Evolutionary conservation across 64 coral and sea anemone species (phyloP).

Genomic region (Stylophora pistillata): DNA sequence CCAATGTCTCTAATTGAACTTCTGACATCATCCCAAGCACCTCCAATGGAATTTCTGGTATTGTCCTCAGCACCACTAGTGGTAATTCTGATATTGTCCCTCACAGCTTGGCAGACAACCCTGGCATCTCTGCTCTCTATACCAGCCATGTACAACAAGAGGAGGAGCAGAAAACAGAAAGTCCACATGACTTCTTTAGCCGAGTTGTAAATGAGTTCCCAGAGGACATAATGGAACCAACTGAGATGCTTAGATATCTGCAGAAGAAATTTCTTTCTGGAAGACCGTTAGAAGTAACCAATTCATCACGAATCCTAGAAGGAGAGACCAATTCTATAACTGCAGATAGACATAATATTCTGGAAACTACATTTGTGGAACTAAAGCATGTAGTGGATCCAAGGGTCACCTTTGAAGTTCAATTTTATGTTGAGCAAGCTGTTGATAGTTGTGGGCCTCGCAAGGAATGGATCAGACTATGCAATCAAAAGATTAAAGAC

Average conservation of each 20-base stretch:
- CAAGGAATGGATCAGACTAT: conserved; percentile 46
- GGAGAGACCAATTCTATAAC: conserved; percentile 68
- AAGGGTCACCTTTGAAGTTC: conserved; percentile 62
- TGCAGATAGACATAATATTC: conserved; percentile 57
- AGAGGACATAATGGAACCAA: conserved; percentile 34
- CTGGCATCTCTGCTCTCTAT: neutral
- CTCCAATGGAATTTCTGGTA: neutral
- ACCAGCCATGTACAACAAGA: neutral
- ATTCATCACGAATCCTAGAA: conserved; percentile 14
- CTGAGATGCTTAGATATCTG: conserved; percentile 57
- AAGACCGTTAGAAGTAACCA: conserved; percentile 46
- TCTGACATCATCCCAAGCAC: neutral
- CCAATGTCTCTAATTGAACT: neutral
- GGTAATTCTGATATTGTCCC: neutral
- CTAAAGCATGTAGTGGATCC: conserved; percentile 39
- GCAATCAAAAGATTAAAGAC: conserved; percentile 22
- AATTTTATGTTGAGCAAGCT: conserved; percentile 71
- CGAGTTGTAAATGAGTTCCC: conserved; percentile 45
- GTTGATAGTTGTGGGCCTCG: conserved; percentile 49
- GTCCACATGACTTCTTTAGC: conserved; percentile 38
- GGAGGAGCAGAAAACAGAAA: neutral
- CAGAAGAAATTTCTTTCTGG: conserved; percentile 51
- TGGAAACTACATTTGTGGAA: conserved; percentile 73
- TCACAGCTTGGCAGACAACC: neutral
- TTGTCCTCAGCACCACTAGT: neutral